Evolutionary conservation across 2,888 invertebrate genomes (phyloP).

Genomic region (Crocallis elinguaria): DNA sequence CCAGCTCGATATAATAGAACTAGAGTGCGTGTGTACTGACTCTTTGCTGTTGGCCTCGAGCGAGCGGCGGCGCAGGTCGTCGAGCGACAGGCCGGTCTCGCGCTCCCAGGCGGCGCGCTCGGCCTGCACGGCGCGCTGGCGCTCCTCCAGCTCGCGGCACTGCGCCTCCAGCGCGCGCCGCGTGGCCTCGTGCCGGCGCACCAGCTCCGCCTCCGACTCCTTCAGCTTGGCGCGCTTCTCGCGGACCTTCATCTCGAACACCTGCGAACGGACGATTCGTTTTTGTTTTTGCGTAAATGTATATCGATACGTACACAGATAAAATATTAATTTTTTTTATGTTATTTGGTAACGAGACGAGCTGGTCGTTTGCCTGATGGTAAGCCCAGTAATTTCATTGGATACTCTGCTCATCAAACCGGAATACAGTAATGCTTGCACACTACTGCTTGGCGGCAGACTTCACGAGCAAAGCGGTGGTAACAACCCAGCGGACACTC

Average conservation of each 20-base stretch:
- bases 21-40: slow-evolving; percentile 86
- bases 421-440: no score
- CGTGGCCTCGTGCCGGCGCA: slow-evolving; percentile 93
- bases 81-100: slow-evolving; percentile 93
- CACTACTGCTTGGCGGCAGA: no score
- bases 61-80: slow-evolving; percentile 94
- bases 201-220: slow-evolving; percentile 97
- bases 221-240: slow-evolving; percentile 98
- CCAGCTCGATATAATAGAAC: no score
- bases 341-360: no score
- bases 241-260: slow-evolving; percentile 98
- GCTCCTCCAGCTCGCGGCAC: slow-evolving; percentile 96
- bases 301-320: no score
- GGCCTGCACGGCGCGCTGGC: slow-evolving; percentile 91
- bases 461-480: no score
- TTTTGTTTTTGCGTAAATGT: no score
- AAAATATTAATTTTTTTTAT: no score
- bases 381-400: no score
- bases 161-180: slow-evolving; percentile 92
- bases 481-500: no score
- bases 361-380: no score
- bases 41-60: slow-evolving; percentile 96
- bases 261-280: slow-evolving; percentile 76
- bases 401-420: no score
- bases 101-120: slow-evolving; percentile 97